Percentiles rank a stretch among this genome's conserved stretches.
These are phyloP conservation scores for Sitta europaea DNA, from an alignment of 2,113 vertebrate genomes.

Conservation along the genomic window DNA sequence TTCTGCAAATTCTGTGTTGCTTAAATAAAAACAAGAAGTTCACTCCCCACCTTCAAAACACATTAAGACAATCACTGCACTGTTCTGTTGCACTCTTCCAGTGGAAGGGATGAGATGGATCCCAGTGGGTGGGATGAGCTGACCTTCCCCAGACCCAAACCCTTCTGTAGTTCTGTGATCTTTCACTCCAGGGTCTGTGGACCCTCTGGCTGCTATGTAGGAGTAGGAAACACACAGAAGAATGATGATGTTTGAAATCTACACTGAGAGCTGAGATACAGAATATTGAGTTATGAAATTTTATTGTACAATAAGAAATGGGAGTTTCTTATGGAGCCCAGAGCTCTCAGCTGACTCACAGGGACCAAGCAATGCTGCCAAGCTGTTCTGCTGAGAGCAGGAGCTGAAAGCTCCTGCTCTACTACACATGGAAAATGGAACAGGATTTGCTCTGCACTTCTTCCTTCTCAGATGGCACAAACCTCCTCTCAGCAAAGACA, in stretches of 20 bases:
- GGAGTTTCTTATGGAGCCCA: not conserved
- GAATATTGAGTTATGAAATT: not conserved
- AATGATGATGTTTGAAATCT: not conserved
- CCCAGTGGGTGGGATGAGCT: not conserved
- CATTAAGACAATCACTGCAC: not conserved
- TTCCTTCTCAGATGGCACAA: not conserved
- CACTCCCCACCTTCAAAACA: not conserved
- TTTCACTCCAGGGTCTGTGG: not conserved
- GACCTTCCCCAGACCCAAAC: not conserved
- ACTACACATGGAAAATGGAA: not conserved
- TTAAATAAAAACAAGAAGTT: not conserved
- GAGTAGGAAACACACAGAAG: not conserved
- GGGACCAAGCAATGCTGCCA: not conserved
- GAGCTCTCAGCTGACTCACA: not conserved
- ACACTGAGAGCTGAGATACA: not conserved
- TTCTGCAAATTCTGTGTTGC: not conserved
- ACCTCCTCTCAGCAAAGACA: not conserved
- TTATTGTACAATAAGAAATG: not conserved
- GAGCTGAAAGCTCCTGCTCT: not conserved
- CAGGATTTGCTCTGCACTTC: not conserved
- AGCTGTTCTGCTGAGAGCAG: not conserved
- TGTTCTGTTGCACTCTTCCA: not conserved
- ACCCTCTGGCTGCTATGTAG: not conserved
- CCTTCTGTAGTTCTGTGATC: not conserved
- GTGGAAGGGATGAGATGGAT: too few relatives aligned